These are phyloP conservation scores for Chloropsis cyanopogon DNA, from an alignment of 2,113 vertebrate genomes.

Conservation along the genomic window DNA sequence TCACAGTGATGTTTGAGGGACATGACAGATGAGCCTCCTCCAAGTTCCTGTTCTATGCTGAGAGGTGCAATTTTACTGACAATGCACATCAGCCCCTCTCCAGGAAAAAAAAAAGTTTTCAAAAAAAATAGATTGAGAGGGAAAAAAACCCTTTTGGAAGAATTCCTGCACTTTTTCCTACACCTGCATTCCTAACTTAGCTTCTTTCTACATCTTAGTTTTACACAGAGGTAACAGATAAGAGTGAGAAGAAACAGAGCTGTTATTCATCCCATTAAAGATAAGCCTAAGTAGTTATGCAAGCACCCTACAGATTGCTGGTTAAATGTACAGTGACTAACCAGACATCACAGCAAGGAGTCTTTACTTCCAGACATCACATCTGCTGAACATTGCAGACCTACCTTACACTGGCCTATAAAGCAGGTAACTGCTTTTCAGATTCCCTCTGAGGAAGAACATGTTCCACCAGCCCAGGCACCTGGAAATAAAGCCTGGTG, in stretches of 20 bases:
- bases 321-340: constrained; percentile 23
- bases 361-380: not conserved
- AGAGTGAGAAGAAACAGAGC: not conserved
- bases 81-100: not conserved
- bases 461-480: not conserved
- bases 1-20: not conserved
- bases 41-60: not conserved
- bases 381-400: not conserved
- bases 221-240: not conserved
- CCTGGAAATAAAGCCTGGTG: not conserved
- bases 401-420: not conserved
- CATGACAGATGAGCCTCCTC: constrained; percentile 20
- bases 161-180: not conserved
- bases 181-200: not conserved
- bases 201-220: not conserved
- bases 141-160: not conserved
- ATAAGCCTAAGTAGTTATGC: not conserved
- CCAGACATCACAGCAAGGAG: not conserved
- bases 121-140: not conserved
- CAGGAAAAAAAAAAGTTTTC: not conserved
- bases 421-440: not conserved
- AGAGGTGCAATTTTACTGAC: not conserved
- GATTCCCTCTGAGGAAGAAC: not conserved
- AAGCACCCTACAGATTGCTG: not conserved
- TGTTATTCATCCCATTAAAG: not conserved